phyloP scores from a whole-genome alignment of 1,140 invertebrate species.

The Melanaphis sacchari region DNA sequence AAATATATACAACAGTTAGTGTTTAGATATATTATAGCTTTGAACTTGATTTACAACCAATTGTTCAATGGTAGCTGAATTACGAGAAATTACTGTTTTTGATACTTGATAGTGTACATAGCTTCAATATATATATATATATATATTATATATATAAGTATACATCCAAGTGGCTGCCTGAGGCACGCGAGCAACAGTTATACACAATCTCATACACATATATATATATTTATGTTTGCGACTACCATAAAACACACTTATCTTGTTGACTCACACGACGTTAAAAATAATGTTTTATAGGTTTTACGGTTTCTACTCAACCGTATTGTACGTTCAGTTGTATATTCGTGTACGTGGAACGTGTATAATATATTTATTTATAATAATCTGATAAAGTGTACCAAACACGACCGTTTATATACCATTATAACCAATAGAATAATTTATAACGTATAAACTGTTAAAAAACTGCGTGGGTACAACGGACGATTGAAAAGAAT shows the following conservation, averaged over 20 bases:
- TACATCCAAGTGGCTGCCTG: background rate
- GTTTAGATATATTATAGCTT: background rate
- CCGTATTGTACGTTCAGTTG: background rate
- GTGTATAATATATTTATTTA: background rate
- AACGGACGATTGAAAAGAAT: background rate
- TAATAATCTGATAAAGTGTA: background rate
- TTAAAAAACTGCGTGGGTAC: background rate
- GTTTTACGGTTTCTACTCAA: background rate
- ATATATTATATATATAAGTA: constrained; percentile 6
- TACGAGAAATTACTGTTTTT: constrained; percentile 6
- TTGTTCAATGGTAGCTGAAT: background rate
- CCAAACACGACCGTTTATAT: background rate
- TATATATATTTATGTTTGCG: background rate
- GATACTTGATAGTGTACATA: background rate
- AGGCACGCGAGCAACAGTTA: background rate
- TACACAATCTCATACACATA: background rate
- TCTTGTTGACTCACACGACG: background rate
- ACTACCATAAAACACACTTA: constrained; percentile 13
- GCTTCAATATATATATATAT: background rate
- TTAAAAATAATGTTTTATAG: constrained; percentile 7
- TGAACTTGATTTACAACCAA: background rate
- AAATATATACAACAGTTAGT: background rate
- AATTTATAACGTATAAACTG: background rate
- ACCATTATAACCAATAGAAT: background rate
- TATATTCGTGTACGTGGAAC: background rate